Evolutionary conservation across 1,140 invertebrate species (phyloP).

Genomic region (Grapholita molesta): DNA sequence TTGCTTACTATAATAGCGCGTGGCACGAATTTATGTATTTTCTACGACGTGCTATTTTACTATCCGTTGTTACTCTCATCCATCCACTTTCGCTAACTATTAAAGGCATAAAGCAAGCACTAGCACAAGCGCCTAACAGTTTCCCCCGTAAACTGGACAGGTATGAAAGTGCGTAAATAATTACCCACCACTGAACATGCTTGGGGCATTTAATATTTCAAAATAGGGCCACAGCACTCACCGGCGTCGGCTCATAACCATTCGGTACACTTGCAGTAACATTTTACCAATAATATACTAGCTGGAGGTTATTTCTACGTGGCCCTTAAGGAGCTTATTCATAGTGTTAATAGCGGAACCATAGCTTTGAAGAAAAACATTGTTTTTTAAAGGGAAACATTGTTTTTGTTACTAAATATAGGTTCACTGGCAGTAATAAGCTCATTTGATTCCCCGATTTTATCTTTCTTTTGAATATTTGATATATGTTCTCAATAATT

Average conservation of each 20-base stretch:
- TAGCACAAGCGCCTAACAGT: not conserved
- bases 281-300: slow-evolving; percentile 11
- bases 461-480: too few species aligned
- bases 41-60: not conserved
- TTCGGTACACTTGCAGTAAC: not conserved
- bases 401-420: too few species aligned
- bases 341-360: too few species aligned
- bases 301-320: not conserved
- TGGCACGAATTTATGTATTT: not conserved
- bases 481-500: too few species aligned
- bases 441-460: too few species aligned
- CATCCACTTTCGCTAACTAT: not conserved
- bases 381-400: too few species aligned
- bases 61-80: not conserved
- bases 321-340: not conserved
- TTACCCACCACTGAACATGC: slow-evolving; percentile 4
- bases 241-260: not conserved
- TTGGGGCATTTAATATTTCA: slow-evolving; percentile 13
- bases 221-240: slow-evolving; percentile 1
- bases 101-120: not conserved
- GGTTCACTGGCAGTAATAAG: too few species aligned
- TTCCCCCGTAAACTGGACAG: slow-evolving; percentile 7
- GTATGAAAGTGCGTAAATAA: slow-evolving; percentile 16
- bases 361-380: too few species aligned
- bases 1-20: not conserved